These are phyloP conservation scores for Pelobates fuscus DNA, from an alignment of 2,113 vertebrate species.

Conservation along the genomic window DNA sequence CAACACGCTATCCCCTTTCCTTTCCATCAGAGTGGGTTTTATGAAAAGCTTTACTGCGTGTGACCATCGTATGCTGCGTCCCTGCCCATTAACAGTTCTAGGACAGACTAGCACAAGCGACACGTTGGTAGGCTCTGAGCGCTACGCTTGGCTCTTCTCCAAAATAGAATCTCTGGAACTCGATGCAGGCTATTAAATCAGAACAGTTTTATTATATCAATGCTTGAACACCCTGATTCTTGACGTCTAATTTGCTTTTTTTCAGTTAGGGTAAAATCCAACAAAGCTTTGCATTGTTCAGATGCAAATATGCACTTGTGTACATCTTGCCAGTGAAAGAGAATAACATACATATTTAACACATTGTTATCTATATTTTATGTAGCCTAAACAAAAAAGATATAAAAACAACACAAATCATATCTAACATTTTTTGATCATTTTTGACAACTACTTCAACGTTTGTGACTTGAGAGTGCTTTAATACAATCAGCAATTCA, in stretches of 20 bases:
- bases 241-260: neutral
- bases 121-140: neutral
- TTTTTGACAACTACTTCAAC: too few species aligned
- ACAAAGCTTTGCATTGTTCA: neutral
- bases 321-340: too few species aligned
- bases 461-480: too few species aligned
- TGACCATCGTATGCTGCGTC: neutral
- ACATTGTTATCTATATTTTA: too few species aligned
- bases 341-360: too few species aligned
- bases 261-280: neutral
- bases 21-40: slow-evolving; percentile 36
- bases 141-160: neutral
- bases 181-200: slow-evolving; percentile 9
- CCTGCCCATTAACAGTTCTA: neutral
- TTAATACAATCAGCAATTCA: too few species aligned
- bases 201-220: neutral
- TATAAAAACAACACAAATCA: too few species aligned
- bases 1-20: slow-evolving; percentile 1
- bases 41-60: slow-evolving; percentile 22
- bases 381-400: too few species aligned
- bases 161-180: neutral
- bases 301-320: too few species aligned
- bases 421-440: too few species aligned
- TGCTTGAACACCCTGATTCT: neutral
- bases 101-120: neutral